Percentiles rank a stretch among this genome's conserved stretches.
phyloP scores from a whole-genome alignment of 2,797 vertebrate genomes.

The Enteromius anoplus region DNA sequence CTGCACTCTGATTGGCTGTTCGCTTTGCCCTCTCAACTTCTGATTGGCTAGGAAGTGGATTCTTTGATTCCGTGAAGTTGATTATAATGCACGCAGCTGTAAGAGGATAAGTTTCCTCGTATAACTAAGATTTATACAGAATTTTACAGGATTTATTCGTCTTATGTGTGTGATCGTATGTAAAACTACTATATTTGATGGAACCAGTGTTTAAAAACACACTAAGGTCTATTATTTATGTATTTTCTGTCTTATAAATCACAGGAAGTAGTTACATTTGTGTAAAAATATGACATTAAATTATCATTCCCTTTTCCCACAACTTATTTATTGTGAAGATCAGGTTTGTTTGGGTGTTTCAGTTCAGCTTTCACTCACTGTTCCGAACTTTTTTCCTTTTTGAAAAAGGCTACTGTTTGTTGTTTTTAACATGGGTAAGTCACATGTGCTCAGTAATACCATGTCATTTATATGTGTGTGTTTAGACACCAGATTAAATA shows the following conservation, averaged over 20 bases:
- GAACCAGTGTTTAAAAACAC: background rate
- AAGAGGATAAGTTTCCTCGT: background rate
- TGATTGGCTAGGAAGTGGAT: slow-evolving; percentile 57
- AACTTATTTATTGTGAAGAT: no score
- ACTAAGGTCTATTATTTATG: background rate
- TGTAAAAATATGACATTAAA: background rate
- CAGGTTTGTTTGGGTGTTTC: background rate
- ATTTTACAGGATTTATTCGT: background rate
- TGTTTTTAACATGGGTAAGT: background rate
- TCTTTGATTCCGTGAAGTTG: slow-evolving; percentile 50
- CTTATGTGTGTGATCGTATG: background rate
- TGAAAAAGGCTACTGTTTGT: background rate
- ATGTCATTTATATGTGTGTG: background rate
- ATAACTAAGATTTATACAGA: background rate
- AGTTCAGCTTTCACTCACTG: background rate
- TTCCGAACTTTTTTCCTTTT: background rate
- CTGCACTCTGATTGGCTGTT: slow-evolving; percentile 57
- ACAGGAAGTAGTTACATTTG: background rate
- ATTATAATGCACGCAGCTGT: background rate
- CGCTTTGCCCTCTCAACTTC: slow-evolving; percentile 52
- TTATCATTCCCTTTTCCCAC: no score
- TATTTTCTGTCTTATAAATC: background rate
- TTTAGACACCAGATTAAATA: background rate
- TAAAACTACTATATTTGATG: background rate
- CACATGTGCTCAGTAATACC: background rate